Conservation (phyloP, 2,797 vertebrate genomes). For the Falco columbarius region DNA sequence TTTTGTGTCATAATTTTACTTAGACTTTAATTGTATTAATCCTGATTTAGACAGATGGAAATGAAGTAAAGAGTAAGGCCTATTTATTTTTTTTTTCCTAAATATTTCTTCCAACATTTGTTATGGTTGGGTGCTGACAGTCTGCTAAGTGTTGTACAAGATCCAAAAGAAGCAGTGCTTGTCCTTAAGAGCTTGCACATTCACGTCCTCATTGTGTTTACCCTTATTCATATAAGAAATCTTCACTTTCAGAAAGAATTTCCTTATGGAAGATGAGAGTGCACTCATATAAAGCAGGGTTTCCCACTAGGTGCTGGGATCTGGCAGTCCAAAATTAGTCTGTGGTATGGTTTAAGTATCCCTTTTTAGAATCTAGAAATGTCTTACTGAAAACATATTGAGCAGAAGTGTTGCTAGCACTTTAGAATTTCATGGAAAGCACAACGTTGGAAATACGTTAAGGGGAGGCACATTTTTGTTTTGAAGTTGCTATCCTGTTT, state of each 20-base stretch:
- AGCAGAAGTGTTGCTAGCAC: not conserved
- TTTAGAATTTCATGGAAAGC: not conserved
- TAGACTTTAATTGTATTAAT: not conserved
- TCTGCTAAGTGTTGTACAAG: not conserved
- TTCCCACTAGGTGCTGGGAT: not conserved
- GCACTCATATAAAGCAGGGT: not conserved
- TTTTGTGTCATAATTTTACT: not conserved
- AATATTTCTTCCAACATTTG: conserved; percentile 1
- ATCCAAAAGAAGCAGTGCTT: not conserved
- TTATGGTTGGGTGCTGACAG: conserved; percentile 4
- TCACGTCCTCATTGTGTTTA: not conserved
- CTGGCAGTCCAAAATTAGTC: not conserved
- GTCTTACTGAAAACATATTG: not conserved
- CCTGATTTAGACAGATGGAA: not conserved
- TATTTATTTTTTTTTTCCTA: not conserved
- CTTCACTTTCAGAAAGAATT: not conserved
- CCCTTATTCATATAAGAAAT: not conserved
- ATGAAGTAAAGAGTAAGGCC: not conserved
- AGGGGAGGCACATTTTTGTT: not conserved
- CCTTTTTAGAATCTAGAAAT: not conserved
- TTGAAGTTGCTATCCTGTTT: conserved; percentile 1
- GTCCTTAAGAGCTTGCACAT: not conserved
- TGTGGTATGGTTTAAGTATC: not conserved
- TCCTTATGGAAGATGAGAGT: not conserved
- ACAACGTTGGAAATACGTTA: not conserved